These are phyloP conservation scores for Trochalopteron elliotii DNA, from an alignment of 2,113 vertebrate genomes.

Conservation along the genomic window DNA sequence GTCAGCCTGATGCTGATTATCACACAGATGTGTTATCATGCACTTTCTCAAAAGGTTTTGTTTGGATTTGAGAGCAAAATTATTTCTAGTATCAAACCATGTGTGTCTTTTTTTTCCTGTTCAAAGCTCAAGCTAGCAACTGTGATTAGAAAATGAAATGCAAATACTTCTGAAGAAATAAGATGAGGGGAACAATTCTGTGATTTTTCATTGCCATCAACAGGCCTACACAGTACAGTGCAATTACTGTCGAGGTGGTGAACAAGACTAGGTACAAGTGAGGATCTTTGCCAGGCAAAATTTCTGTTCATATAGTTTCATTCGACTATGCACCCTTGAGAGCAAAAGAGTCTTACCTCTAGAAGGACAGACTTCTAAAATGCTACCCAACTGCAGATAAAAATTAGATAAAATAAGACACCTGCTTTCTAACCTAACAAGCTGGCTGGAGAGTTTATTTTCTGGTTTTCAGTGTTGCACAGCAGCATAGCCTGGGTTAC, in stretches of 20 bases:
- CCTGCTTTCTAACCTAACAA: not conserved
- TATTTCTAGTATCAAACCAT: not conserved
- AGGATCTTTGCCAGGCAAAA: not conserved
- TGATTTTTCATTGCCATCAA: not conserved
- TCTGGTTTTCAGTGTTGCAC: not conserved
- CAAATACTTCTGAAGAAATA: slow-evolving; percentile 3
- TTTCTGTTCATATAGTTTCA: not conserved
- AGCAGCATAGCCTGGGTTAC: rapidly evolving
- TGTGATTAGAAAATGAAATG: slow-evolving; percentile 52
- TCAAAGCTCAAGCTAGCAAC: not conserved
- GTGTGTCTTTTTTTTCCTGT: not conserved
- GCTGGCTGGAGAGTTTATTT: not conserved
- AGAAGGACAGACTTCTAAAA: not conserved
- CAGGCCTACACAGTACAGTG: not conserved
- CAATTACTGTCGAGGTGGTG: not conserved
- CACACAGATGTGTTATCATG: not conserved
- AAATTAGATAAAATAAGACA: not conserved
- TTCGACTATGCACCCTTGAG: not conserved
- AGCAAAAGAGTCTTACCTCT: not conserved
- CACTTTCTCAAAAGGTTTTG: not conserved
- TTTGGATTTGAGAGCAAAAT: slow-evolving; percentile 15
- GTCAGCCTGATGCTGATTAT: slow-evolving; percentile 27
- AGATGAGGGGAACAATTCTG: not conserved
- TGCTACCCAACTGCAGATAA: not conserved
- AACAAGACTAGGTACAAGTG: not conserved